phyloP scores from a whole-genome alignment of 2,888 invertebrate species.

The Apamea epomidion region DNA sequence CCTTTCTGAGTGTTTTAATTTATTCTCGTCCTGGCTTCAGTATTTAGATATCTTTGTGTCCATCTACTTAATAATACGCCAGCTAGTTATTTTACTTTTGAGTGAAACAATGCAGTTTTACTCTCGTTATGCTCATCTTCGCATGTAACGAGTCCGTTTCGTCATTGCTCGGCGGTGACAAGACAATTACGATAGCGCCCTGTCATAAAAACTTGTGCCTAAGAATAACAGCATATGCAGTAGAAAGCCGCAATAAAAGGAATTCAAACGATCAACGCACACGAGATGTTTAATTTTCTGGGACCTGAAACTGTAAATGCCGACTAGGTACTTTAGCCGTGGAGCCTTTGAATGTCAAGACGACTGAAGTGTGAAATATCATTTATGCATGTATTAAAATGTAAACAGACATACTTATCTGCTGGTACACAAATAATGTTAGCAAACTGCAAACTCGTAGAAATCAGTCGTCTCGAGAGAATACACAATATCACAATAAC shows the following conservation, averaged over 20 bases:
- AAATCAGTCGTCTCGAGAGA: slow-evolving; percentile 34
- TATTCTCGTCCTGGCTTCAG: slow-evolving; percentile 69
- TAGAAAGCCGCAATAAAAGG: slow-evolving; percentile 44
- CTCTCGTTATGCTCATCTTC: slow-evolving; percentile 67
- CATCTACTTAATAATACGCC: slow-evolving; percentile 49
- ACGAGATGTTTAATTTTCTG: slow-evolving; percentile 25
- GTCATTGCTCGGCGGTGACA: slow-evolving; percentile 66
- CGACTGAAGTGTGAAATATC: slow-evolving; percentile 31
- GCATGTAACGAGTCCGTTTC: slow-evolving; percentile 71
- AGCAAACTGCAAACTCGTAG: slow-evolving; percentile 31
- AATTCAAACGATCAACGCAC: slow-evolving; percentile 13
- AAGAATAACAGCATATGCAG: slow-evolving; percentile 55
- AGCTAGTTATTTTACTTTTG: slow-evolving; percentile 60
- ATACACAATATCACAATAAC: background rate
- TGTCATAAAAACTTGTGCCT: slow-evolving; percentile 63
- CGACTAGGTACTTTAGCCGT: background rate
- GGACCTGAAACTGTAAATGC: slow-evolving; percentile 16
- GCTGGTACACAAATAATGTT: slow-evolving; percentile 24
- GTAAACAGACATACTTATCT: slow-evolving; percentile 18
- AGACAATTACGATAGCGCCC: slow-evolving; percentile 60
- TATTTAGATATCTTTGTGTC: slow-evolving; percentile 46
- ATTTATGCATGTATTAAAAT: slow-evolving; percentile 32
- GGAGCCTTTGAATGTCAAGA: slow-evolving; percentile 28
- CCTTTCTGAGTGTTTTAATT: slow-evolving; percentile 68
- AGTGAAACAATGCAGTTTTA: slow-evolving; percentile 63